Evolutionary conservation across 2,888 invertebrate genomes (phyloP).

Genomic region (Zaprionus lineosus): DNA sequence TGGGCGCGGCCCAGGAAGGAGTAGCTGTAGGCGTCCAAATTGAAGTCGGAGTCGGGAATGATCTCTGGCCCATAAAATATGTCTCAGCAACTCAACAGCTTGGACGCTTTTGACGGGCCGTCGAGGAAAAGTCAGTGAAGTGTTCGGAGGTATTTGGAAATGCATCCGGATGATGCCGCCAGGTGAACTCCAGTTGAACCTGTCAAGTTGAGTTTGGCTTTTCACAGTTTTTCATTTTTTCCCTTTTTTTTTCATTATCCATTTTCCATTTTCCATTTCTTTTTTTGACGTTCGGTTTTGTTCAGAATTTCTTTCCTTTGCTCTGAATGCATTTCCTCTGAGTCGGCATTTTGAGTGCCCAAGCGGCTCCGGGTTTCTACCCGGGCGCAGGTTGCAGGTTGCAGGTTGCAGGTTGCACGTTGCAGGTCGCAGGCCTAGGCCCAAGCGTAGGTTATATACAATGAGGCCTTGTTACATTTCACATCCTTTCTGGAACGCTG

Average conservation of each 20-base stretch:
- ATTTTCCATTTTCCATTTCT: no score
- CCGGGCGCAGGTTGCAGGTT: no score
- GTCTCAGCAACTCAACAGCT: slow-evolving; percentile 41
- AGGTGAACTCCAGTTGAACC: slow-evolving; percentile 24
- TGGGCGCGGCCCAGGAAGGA: neutral
- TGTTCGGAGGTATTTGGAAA: slow-evolving; percentile 34
- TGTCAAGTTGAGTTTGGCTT: slow-evolving; percentile 11
- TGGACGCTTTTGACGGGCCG: slow-evolving; percentile 32
- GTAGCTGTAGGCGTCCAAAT: neutral
- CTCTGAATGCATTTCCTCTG: slow-evolving; percentile 61
- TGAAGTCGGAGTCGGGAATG: neutral
- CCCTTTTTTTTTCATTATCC: neutral
- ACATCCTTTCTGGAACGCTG: slow-evolving; percentile 46
- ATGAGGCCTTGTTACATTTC: slow-evolving; percentile 50
- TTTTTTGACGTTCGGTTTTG: slow-evolving; percentile 13
- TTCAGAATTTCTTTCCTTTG: neutral
- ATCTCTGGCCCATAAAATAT: slow-evolving; percentile 29
- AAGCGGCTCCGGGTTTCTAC: no score
- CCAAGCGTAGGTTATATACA: no score
- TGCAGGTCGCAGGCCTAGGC: no score
- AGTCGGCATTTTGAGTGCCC: slow-evolving; percentile 42
- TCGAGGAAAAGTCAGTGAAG: slow-evolving; percentile 53
- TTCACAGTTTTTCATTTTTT: slow-evolving; percentile 18
- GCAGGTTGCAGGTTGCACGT: no score
- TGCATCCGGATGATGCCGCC: slow-evolving; percentile 8